Evolutionary conservation across 2,113 vertebrate genomes (phyloP), one percentile per base, ranked within the genome.

Genomic region (Lampris megalopsis): DNA sequence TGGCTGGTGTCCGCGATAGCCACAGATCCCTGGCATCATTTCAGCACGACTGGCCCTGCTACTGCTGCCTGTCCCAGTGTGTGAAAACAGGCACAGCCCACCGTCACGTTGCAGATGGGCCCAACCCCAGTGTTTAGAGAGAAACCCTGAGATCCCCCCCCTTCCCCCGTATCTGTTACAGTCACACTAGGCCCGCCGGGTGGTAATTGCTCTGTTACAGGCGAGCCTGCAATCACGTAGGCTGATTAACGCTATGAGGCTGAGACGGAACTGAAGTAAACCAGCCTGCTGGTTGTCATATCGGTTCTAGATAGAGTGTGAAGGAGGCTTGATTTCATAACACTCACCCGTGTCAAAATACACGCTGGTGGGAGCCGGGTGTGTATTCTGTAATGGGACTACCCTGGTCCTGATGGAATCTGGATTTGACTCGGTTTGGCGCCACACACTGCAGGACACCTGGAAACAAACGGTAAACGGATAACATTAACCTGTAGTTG

Each of bases 351-450:
- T 60, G 66, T 41, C 71, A 53, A 58, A 47, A 56, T 13, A 62
- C 3, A 60, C 45, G 52, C 3, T 48, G 35, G 35, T 40, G 38
- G 38, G 36, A 74, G 57, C 9, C 47, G 63, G 60, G 60, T 50
- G 43, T 56, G 43, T 61, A 73, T 81, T 73, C 48, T 48, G 43
- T 24, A 49, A 42, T 52, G 41, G 57, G 9, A 85, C 90, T 80
- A 90, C 93, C 93, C 88, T 92, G 89, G 93, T 52, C 89, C 89
- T 96, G 94, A 96, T 95, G 95, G 91, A 92, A 95, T 95, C 92
- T 95, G 96, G 95, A 95, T 94, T 95, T 91, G 89, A 89, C 91
- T 90, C 88, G 91, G 93, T 93, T 92, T 93, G 92, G 91, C 86
- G 91, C 87, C 90, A 93, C 89, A 91, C 89, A 88, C 91, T 90